Percentiles rank a stretch among this genome's conserved stretches.
Conservation (phyloP, 2,797 vertebrate genomes). For the Hoplostethus atlanticus region DNA sequence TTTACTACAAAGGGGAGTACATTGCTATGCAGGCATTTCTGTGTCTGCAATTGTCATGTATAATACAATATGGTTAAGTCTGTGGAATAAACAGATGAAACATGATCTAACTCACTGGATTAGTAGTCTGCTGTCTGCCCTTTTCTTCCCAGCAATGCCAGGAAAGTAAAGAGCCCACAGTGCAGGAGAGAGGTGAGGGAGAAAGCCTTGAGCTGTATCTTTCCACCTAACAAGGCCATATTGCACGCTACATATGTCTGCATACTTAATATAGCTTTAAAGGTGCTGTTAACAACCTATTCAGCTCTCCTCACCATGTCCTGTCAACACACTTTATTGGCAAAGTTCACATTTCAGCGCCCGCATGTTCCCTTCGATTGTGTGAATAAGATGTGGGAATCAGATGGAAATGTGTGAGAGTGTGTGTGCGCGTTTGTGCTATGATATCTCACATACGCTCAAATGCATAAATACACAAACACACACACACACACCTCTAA, state of each 20-base stretch:
- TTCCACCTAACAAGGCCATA: neutral
- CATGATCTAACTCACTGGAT: slow-evolving; percentile 9
- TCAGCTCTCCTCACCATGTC: slow-evolving; percentile 21
- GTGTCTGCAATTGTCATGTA: neutral
- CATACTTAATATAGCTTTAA: slow-evolving; percentile 7
- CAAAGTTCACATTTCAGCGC: slow-evolving; percentile 22
- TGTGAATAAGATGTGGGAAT: slow-evolving; percentile 30
- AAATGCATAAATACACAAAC: slow-evolving; percentile 29
- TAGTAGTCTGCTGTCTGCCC: neutral
- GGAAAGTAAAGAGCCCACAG: slow-evolving; percentile 6
- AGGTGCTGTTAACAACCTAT: slow-evolving; percentile 18
- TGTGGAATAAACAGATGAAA: slow-evolving; percentile 29
- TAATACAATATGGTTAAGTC: neutral
- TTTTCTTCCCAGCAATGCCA: slow-evolving; percentile 10
- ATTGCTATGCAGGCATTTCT: neutral
- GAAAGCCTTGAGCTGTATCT: slow-evolving; percentile 3
- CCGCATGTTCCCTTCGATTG: neutral
- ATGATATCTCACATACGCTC: slow-evolving; percentile 18
- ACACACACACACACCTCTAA: slow-evolving; percentile 28
- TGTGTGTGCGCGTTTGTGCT: neutral
- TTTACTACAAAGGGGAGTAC: slow-evolving; percentile 21
- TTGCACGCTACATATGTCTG: neutral
- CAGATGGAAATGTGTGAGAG: neutral
- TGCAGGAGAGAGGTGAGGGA: neutral
- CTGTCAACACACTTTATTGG: slow-evolving; percentile 18